Evolutionary conservation across 2,797 vertebrate species (phyloP).

Genomic region (Threskiornis aethiopicus): DNA sequence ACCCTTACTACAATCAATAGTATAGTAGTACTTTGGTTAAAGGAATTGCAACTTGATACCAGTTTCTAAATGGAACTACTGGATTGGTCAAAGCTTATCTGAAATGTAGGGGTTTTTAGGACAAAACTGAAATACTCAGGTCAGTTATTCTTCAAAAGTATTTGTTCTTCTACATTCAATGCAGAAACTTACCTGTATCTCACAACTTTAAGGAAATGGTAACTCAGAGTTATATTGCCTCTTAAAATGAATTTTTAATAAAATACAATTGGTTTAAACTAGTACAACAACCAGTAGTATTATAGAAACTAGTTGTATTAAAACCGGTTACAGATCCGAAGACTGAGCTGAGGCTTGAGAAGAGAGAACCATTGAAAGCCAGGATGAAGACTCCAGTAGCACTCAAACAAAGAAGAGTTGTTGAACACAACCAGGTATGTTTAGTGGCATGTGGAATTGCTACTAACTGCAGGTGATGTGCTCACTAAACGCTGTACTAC

Average conservation of each 20-base stretch:
- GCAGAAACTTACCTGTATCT: background rate
- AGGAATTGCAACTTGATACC: background rate
- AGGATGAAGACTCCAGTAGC: slow-evolving; percentile 81
- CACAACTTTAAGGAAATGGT: background rate
- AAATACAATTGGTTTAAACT: background rate
- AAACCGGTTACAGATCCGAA: slow-evolving; percentile 70
- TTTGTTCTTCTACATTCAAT: background rate
- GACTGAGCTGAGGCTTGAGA: slow-evolving; percentile 85
- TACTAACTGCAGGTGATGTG: background rate
- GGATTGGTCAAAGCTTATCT: background rate
- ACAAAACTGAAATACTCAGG: background rate
- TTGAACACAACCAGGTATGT: slow-evolving; percentile 84
- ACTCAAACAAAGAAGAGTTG: slow-evolving; percentile 80
- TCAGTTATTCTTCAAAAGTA: background rate
- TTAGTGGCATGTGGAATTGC: background rate
- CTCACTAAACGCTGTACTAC: background rate
- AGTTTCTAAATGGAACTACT: background rate
- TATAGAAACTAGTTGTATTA: background rate
- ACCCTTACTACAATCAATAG: background rate
- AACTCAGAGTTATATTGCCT: background rate
- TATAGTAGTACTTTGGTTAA: background rate
- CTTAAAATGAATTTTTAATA: background rate
- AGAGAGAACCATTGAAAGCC: slow-evolving; percentile 83
- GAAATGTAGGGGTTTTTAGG: background rate
- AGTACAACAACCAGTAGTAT: background rate